phyloP scores from a whole-genome alignment of 2,888 invertebrate genomes.

The Gymnocheta viridis region DNA sequence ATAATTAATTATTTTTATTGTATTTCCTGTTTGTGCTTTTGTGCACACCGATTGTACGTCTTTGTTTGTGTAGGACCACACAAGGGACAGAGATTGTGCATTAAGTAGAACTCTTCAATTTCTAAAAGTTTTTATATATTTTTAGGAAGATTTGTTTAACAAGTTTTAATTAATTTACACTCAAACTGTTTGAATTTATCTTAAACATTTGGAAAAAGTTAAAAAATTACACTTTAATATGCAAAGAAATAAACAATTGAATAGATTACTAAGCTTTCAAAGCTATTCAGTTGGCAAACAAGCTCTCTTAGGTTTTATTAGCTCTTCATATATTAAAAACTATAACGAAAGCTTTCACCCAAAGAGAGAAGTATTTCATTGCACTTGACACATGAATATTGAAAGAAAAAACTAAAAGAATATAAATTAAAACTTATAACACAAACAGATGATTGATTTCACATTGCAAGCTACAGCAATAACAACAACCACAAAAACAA shows the following conservation, averaged over 20 bases:
- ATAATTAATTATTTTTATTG: slow-evolving; percentile 13
- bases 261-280: slow-evolving; percentile 31
- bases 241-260: not conserved
- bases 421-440: slow-evolving; percentile 4
- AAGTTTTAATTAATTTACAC: not conserved
- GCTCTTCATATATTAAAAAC: not conserved
- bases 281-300: not conserved
- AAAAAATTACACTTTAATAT: not conserved
- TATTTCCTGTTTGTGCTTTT: not conserved
- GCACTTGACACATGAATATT: slow-evolving; percentile 63
- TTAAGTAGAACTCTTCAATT: not conserved
- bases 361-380: slow-evolving; percentile 3
- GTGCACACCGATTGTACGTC: not conserved
- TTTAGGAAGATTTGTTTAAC: not conserved
- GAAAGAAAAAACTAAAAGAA: slow-evolving; percentile 4
- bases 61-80: not conserved
- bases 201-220: not conserved
- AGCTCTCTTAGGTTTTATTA: slow-evolving; percentile 25
- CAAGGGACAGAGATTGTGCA: not conserved
- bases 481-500: not conserved
- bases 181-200: not conserved
- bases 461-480: not conserved
- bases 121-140: not conserved
- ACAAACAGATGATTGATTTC: slow-evolving; percentile 58
- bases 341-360: slow-evolving; percentile 31